A percentile compares a stretch with the other conserved stretches of the same genome.
phyloP scores from a whole-genome alignment of 2,888 invertebrate genomes.

The Caradrina kadenii region DNA sequence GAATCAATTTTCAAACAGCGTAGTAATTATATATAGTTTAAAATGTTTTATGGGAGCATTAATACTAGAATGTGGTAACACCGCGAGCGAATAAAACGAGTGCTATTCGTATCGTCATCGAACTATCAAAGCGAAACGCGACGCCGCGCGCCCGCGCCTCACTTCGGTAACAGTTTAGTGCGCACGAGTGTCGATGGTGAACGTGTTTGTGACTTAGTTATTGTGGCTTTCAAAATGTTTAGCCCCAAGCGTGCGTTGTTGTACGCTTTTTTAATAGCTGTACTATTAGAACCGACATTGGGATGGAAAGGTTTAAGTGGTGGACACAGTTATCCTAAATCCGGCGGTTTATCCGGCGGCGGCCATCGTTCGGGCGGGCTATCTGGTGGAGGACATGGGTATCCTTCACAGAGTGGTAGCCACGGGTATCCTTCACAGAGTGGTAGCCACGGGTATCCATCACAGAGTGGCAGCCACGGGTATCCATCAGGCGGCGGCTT shows the following conservation, averaged over 20 bases:
- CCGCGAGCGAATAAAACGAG: constrained; percentile 29
- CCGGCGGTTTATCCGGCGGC: constrained; percentile 69
- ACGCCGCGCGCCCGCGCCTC: constrained; percentile 12
- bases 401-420: constrained; percentile 66
- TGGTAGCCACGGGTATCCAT: too few relatives aligned
- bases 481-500: constrained; percentile 31
- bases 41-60: constrained; percentile 9
- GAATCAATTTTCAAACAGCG: neutral
- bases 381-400: constrained; percentile 68
- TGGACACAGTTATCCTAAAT: constrained; percentile 73
- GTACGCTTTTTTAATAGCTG: constrained; percentile 72
- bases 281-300: constrained; percentile 67
- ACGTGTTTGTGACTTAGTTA: constrained; percentile 58
- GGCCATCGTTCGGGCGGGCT: constrained; percentile 68
- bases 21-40: neutral
- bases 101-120: constrained; percentile 37
- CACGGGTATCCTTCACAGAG: constrained; percentile 69
- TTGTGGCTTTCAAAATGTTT: constrained; percentile 69
- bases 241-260: constrained; percentile 72
- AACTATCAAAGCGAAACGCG: constrained; percentile 19
- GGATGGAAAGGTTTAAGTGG: constrained; percentile 69
- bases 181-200: constrained; percentile 68
- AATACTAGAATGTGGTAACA: constrained; percentile 38
- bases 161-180: constrained; percentile 65
- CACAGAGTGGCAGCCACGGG: constrained; percentile 62